Evolutionary conservation across 2,113 vertebrate species (phyloP).

Genomic region (Coracopsis vasa): DNA sequence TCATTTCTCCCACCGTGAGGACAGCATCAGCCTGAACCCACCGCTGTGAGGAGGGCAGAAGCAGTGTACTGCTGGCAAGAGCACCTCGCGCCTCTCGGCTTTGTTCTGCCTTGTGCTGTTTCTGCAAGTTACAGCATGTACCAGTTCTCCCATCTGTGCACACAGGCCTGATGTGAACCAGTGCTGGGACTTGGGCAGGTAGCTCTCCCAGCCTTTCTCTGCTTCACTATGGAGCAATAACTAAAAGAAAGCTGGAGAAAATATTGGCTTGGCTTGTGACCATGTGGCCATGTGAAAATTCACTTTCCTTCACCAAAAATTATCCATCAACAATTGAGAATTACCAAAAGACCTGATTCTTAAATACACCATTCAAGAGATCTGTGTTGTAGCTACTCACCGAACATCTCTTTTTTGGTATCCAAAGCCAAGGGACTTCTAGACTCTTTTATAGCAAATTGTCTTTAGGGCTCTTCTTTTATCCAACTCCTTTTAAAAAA

Average conservation of each 20-base stretch:
- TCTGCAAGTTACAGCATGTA: neutral
- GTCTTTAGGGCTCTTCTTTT: neutral
- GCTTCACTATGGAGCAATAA: neutral
- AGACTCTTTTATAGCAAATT: neutral
- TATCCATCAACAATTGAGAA: accelerated
- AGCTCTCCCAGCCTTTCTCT: neutral
- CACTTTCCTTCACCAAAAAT: neutral
- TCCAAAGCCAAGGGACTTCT: neutral
- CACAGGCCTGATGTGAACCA: neutral
- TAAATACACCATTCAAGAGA: neutral
- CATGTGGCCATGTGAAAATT: neutral
- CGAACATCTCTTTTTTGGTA: neutral
- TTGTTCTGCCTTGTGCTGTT: neutral
- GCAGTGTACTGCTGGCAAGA: neutral
- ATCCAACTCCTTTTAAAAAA: neutral
- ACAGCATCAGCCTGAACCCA: neutral
- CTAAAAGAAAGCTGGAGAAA: neutral
- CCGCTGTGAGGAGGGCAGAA: neutral
- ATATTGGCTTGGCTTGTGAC: neutral
- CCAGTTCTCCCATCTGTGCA: accelerated
- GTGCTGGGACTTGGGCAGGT: no score
- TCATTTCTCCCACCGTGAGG: neutral
- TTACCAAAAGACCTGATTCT: neutral
- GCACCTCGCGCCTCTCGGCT: accelerated
- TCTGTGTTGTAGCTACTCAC: neutral